Evolutionary conservation across 2,797 vertebrate genomes (phyloP), one percentile per base, ranked within the genome.

Genomic region (Peromyscus melanophrys): DNA sequence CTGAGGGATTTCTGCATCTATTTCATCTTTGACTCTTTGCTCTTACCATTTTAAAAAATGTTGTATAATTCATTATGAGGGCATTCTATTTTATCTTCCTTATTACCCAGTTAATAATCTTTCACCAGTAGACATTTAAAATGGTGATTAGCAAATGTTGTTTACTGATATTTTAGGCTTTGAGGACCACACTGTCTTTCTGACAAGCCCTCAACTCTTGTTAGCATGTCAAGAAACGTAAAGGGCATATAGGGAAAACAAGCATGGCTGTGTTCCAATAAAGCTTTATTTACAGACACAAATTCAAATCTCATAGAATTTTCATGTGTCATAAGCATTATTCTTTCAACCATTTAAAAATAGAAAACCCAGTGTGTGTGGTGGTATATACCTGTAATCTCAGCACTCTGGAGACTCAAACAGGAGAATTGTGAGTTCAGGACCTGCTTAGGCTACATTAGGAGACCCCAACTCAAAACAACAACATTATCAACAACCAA

Each of bases 151-250:
- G 82, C 43, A 81, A 90, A 65, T 27, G 52, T 37, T 84, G 61
- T 76, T 92, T 17, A 37, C 59, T 71, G 69, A 65, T 95, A 78
- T 80, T 69, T 78, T 90, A 65, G 84, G 80, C 25, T 95, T 81
- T 75, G 61, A 16, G 17, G 61, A 29, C 78, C 25, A 14, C 43
- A 23, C 55, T 55, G 2, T 67, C 10, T 67, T 6, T 11, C 31
- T 40, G 67, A 63, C 40, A 63, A 37, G 59, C 80, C n/a, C 77
- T 91, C 59, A 87, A 11, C 13, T 80, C 49, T 82, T 80, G 89
- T 81, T 69, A 29, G 37, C 12, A 14, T 8, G 6, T 86, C n/a
- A 96, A n/a, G 69, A 67, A 43, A 14, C 34, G 0, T 16, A 59
- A 83, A 88, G 29, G 43, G n/a, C 5, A 4, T 7, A 4, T 3